Base-by-base conservation (phyloP, 2,113 vertebrate genomes). In the Bettongia penicillata region DNA sequence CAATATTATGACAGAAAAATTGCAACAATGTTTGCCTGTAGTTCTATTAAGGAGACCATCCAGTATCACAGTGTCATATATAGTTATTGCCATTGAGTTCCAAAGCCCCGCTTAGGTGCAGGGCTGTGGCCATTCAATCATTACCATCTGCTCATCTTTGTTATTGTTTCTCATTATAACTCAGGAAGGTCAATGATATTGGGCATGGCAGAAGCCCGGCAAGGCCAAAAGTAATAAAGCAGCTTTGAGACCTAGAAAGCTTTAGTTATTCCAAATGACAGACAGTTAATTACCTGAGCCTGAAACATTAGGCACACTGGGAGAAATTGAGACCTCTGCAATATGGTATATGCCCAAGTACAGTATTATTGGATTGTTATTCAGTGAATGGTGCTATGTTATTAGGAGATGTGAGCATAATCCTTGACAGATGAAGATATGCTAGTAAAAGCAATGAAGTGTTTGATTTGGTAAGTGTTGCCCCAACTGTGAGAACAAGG, bases 101-200 rank as follows among this genome's bases (percentile, higher is more conserved):
- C 31, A 92, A 96, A 96, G 50, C 52, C 77, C 49, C 90, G 3
- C 2, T 84, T 48, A 91, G 90, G 91, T 11, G 12, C 77, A 93
- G 90, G 94, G 92, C 94, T 14, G 0, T 52, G 23, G 23, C 57
- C 3, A 95, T 48, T 48, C 90, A 26, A 49, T 95, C 43, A 55
- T 92, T 53, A 93, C 93, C 91, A 49, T 95, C 96, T 95, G 94
- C 96, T 97, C 90, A 55, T 11, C 91, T 95, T 53, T 93, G 91
- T 96, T 49, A 84, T 11, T 90, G 1, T 53, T 93, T 84, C 93
- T 96, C 93, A 93, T 90, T 97, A 57, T 90, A 53, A 92, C 77
- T 95, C 43, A 28, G 4, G n/a, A 95, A 97, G 93, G 91, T 91
- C 95, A 47, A 1, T 90, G 12, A 91, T 5, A 16, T 9, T 26